Percentiles rank a stretch among this genome's conserved stretches.
These are phyloP conservation scores for Odontamblyopus lacepedii DNA, from an alignment of 2,797 vertebrate genomes.

Conservation along the genomic window DNA sequence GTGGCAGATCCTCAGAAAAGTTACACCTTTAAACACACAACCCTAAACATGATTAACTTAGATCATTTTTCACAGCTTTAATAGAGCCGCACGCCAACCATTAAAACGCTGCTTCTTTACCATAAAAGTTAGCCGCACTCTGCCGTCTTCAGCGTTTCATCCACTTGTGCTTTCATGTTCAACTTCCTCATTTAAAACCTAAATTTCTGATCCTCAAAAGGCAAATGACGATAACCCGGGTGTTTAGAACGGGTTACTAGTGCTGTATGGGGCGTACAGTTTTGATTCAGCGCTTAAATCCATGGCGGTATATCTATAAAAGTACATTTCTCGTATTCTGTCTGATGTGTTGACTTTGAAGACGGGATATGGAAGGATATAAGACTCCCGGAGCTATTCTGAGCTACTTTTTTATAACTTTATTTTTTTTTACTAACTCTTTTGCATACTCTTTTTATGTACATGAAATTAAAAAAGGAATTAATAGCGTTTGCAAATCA, in stretches of 20 bases:
- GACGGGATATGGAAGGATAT: not conserved
- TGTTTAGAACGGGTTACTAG: not conserved
- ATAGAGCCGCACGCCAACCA: not conserved
- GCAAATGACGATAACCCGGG: no score
- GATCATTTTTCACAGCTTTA: not conserved
- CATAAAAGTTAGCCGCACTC: not conserved
- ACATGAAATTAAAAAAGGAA: no score
- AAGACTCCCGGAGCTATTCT: not conserved
- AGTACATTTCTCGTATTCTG: not conserved
- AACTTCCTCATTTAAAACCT: not conserved
- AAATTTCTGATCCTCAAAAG: not conserved
- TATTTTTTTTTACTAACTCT: not conserved
- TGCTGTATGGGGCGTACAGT: not conserved
- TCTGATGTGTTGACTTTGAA: constrained; percentile 1
- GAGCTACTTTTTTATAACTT: not conserved
- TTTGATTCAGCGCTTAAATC: not conserved
- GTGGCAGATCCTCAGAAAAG: no score
- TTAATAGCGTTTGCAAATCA: no score
- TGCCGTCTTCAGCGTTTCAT: not conserved
- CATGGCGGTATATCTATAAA: not conserved
- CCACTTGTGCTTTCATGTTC: constrained; percentile 1
- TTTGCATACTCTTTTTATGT: no score
- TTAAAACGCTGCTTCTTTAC: not conserved
- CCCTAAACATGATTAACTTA: no score
- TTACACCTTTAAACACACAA: no score